These are phyloP conservation scores for Kryphioiulus occultus DNA, from an alignment of 2,888 invertebrate genomes.

Conservation along the genomic window DNA sequence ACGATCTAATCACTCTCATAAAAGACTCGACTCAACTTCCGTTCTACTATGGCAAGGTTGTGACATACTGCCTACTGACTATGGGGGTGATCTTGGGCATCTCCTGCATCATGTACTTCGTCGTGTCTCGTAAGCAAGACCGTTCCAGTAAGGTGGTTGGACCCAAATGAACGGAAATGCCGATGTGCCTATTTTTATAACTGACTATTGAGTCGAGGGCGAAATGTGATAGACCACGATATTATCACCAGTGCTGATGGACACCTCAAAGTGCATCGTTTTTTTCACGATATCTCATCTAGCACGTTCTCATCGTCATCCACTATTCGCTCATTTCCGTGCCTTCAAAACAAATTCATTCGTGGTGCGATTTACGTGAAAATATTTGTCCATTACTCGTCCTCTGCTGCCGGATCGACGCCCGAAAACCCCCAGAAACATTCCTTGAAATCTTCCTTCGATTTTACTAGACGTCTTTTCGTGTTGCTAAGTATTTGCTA, in stretches of 20 bases:
- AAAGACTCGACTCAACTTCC: conserved; percentile 28
- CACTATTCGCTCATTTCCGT: neutral
- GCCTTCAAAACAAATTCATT: conserved; percentile 9
- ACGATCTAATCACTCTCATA: neutral
- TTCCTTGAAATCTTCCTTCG: conserved; percentile 15
- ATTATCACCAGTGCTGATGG: neutral
- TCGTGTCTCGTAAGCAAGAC: conserved; percentile 41
- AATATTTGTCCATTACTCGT: neutral
- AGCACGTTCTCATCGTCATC: neutral
- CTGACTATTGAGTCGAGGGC: neutral
- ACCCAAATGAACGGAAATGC: conserved; percentile 21
- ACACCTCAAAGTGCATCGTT: neutral
- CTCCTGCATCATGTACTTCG: conserved; percentile 44
- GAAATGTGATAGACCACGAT: conserved; percentile 20
- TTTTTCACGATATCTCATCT: neutral
- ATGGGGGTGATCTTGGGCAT: conserved; percentile 48
- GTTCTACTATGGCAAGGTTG: conserved; percentile 45
- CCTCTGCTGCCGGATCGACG: neutral
- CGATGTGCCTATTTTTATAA: neutral
- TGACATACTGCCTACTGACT: conserved; percentile 45
- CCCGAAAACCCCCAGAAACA: neutral
- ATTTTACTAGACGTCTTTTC: neutral
- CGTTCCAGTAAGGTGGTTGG: conserved; percentile 36
- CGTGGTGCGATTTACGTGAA: neutral
- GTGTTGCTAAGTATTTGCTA: neutral